A percentile compares a stretch with the other conserved stretches of the same genome.
Evolutionary conservation across 2,113 vertebrate genomes (phyloP).

Genomic region (Oplegnathus fasciatus): DNA sequence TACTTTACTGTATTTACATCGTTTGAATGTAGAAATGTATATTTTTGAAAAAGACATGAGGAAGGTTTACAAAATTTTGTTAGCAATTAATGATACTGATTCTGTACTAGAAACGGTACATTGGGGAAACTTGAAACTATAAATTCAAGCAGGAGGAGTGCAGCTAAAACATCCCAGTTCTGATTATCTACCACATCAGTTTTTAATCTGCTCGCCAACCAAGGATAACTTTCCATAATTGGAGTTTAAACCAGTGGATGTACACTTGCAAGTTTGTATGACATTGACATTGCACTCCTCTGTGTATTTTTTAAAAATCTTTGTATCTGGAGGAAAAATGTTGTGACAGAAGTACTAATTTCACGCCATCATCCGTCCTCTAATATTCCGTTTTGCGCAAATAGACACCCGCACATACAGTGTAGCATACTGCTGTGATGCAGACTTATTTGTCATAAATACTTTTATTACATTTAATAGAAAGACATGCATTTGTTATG

Average conservation of each 20-base stretch:
- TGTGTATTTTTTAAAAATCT: conserved; percentile 1
- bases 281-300: conserved; percentile 10
- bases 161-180: conserved; percentile 14
- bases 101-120: conserved; percentile 15
- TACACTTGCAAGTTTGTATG: conserved; percentile 22
- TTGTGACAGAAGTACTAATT: conserved; percentile 9
- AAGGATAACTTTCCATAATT: neutral
- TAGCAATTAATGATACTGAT: conserved; percentile 20
- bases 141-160: conserved; percentile 3
- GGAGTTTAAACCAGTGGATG: conserved; percentile 11
- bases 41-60: conserved; percentile 53
- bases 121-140: conserved; percentile 34
- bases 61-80: conserved; percentile 51
- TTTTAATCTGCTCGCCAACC: conserved; percentile 31
- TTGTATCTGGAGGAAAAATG: conserved; percentile 7
- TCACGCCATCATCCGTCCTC: neutral
- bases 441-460: neutral
- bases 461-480: neutral
- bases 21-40: conserved; percentile 62
- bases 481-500: neutral
- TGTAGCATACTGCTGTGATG: conserved; percentile 3
- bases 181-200: neutral
- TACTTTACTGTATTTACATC: conserved; percentile 46
- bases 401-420: neutral
- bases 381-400: conserved; percentile 15